Conservation (phyloP, 2,888 invertebrate species). For the Aplocera efformata region DNA sequence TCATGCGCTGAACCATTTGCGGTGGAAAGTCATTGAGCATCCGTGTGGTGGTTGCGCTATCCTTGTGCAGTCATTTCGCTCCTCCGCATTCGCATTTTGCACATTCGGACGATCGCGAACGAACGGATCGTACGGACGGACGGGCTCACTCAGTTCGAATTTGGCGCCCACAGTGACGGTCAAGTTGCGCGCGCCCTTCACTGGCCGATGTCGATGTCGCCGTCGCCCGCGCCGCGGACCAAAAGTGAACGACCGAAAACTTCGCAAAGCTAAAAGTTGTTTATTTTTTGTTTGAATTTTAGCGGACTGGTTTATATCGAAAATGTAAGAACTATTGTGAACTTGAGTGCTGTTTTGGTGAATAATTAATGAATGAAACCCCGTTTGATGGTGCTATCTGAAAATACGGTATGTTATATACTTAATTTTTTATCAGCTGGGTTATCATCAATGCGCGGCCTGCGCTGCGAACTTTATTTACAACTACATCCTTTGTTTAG, state of each 20-base stretch:
- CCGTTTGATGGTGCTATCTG: conserved; percentile 9
- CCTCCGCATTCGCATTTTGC: conserved; percentile 31
- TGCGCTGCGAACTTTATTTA: conserved; percentile 59
- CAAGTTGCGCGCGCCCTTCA: conserved; percentile 48
- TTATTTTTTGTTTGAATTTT: conserved; percentile 49
- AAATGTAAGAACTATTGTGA: conserved; percentile 19
- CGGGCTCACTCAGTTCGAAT: conserved; percentile 57
- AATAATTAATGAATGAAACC: conserved; percentile 3
- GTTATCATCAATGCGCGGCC: conserved; percentile 54
- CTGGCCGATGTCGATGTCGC: conserved; percentile 31
- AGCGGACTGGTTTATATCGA: conserved; percentile 35
- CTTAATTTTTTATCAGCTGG: conserved; percentile 51
- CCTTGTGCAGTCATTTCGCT: conserved; percentile 25
- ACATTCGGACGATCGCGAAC: conserved; percentile 24
- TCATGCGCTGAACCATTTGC: conserved; percentile 30
- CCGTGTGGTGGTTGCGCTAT: conserved; percentile 16
- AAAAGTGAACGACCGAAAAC: conserved; percentile 39
- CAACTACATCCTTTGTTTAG: conserved; percentile 74
- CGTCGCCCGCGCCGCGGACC: conserved; percentile 30
- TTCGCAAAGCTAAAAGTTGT: conserved; percentile 26
- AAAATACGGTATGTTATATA: conserved; percentile 40
- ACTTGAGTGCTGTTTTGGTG: conserved; percentile 12
- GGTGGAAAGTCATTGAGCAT: conserved; percentile 30
- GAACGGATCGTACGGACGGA: neutral
- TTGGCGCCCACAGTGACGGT: conserved; percentile 61